Evolutionary conservation across 2,113 vertebrate genomes (phyloP).

Genomic region (Meles meles): DNA sequence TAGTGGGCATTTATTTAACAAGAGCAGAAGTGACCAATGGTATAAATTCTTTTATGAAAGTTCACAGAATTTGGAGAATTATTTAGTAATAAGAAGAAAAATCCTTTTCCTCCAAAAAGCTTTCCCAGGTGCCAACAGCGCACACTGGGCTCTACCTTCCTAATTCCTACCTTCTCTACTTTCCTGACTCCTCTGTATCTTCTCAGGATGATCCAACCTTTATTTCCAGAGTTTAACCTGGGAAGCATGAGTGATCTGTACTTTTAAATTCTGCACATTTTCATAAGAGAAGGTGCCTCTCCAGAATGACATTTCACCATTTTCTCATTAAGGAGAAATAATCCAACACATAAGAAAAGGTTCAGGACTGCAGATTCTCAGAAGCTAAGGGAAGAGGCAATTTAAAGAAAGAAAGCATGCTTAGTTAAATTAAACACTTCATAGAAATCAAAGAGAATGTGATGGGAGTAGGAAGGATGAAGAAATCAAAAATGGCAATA

Average conservation of each 20-base stretch:
- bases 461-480: background rate
- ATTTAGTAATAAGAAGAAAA: background rate
- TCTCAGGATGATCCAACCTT: background rate
- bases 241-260: background rate
- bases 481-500: background rate
- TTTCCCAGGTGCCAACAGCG: background rate
- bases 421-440: background rate
- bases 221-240: background rate
- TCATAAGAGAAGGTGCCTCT: background rate
- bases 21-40: background rate
- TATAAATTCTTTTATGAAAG: background rate
- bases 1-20: background rate
- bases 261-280: background rate
- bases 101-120: background rate
- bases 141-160: background rate
- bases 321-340: background rate
- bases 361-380: background rate
- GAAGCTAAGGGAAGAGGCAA: background rate
- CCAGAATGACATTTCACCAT: background rate
- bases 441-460: background rate
- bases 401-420: background rate
- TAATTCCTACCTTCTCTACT: background rate
- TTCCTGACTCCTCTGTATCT: background rate
- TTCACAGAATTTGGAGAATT: background rate
- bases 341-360: background rate